These are phyloP conservation scores for Nasonia giraulti DNA, from an alignment of 1,140 invertebrate species.

Conservation along the genomic window DNA sequence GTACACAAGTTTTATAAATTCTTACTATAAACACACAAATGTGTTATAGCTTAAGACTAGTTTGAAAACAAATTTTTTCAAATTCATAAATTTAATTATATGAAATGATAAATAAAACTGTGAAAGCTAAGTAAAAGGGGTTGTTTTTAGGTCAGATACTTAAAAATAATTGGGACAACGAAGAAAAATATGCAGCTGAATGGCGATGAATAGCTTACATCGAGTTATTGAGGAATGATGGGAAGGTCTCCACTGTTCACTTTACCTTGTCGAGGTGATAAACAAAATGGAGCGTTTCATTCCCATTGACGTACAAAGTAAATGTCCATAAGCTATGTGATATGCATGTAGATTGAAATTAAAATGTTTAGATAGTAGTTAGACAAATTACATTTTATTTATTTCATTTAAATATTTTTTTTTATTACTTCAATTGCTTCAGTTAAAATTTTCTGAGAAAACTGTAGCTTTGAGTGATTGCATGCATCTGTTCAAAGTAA, in stretches of 20 bases:
- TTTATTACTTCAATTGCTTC: background rate
- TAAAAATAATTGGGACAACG: slow-evolving; percentile 40
- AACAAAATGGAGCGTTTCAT: slow-evolving; percentile 53
- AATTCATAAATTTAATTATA: background rate
- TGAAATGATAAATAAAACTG: background rate
- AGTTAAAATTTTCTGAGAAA: background rate
- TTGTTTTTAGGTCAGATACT: slow-evolving; percentile 49
- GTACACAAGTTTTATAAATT: background rate
- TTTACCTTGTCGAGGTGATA: slow-evolving; percentile 45
- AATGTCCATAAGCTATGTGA: slow-evolving; percentile 36
- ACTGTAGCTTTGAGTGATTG: background rate
- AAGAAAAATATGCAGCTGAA: slow-evolving; percentile 46
- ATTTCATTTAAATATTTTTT: background rate
- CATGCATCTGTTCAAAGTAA: background rate
- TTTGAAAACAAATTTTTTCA: background rate
- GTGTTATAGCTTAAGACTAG: background rate
- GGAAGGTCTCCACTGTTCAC: slow-evolving; percentile 45
- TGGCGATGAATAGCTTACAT: slow-evolving; percentile 44
- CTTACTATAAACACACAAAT: background rate
- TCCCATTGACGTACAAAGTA: slow-evolving; percentile 52
- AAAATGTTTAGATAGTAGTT: slow-evolving; percentile 7
- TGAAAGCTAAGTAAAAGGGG: slow-evolving; percentile 40
- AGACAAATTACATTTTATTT: background rate
- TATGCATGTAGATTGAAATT: slow-evolving; percentile 42
- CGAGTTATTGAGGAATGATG: slow-evolving; percentile 50